Evolutionary conservation across 2,888 invertebrate species (phyloP).

Genomic region (Tineola bisselliella): DNA sequence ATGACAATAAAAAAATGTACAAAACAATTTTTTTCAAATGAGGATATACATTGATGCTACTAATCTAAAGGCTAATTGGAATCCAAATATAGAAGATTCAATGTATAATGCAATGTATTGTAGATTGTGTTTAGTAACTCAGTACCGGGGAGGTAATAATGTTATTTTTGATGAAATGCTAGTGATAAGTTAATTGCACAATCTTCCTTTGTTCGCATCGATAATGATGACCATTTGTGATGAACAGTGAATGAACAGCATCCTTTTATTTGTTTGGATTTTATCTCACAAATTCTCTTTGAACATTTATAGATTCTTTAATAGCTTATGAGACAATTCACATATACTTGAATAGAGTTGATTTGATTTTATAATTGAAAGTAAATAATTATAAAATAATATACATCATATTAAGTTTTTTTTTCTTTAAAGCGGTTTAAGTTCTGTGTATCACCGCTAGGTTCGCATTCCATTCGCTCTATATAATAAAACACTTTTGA

Average conservation of each 20-base stretch:
- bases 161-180: constrained; percentile 38
- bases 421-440: no score
- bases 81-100: neutral
- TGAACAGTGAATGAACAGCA: neutral
- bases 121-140: neutral
- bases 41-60: neutral
- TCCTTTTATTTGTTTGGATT: neutral
- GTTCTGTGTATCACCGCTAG: no score
- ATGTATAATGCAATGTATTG: constrained; percentile 15
- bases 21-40: neutral
- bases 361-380: no score
- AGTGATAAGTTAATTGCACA: constrained; percentile 58
- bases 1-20: constrained; percentile 16
- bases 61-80: neutral
- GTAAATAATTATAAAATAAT: no score
- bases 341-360: no score
- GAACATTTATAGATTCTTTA: no score
- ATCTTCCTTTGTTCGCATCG: constrained; percentile 42
- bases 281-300: neutral
- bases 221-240: constrained; percentile 10
- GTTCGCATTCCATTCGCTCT: no score
- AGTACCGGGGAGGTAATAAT: neutral
- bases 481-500: no score
- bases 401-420: no score
- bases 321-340: no score